These are phyloP conservation scores for Acrobeloides nanus DNA, from an alignment of 2,888 invertebrate species.

Conservation along the genomic window DNA sequence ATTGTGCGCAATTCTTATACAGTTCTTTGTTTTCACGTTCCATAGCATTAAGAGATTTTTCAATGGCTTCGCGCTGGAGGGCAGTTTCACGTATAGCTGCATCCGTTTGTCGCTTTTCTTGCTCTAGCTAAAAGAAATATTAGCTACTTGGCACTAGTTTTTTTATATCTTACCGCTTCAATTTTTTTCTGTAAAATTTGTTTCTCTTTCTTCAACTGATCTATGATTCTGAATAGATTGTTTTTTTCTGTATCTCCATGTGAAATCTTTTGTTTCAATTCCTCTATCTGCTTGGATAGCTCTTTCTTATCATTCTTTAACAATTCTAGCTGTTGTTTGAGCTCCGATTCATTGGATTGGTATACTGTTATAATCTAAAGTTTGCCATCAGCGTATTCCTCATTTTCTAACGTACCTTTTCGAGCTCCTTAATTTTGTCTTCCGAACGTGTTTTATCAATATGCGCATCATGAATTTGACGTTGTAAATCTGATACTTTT, in stretches of 20 bases:
- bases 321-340: conserved; percentile 43
- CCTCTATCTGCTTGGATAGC: conserved; percentile 42
- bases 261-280: conserved; percentile 36
- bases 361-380: conserved; percentile 36
- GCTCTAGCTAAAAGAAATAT: conserved; percentile 38
- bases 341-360: conserved; percentile 41
- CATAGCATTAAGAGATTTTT: conserved; percentile 53
- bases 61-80: conserved; percentile 51
- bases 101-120: conserved; percentile 49
- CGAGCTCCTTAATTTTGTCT: conserved; percentile 41
- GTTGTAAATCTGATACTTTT: conserved; percentile 44
- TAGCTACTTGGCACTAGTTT: conserved; percentile 2
- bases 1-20: conserved; percentile 52
- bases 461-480: conserved; percentile 48
- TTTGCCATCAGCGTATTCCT: neutral
- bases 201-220: conserved; percentile 50
- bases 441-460: conserved; percentile 48
- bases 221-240: conserved; percentile 31
- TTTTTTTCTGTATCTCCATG: conserved; percentile 41
- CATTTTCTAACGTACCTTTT: conserved; percentile 30
- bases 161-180: conserved; percentile 32
- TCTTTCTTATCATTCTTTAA: conserved; percentile 45
- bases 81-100: conserved; percentile 51
- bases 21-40: conserved; percentile 51
- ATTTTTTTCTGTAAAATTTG: conserved; percentile 47